These are phyloP conservation scores for Venturia canescens DNA, from an alignment of 1,140 invertebrate species.

Conservation along the genomic window DNA sequence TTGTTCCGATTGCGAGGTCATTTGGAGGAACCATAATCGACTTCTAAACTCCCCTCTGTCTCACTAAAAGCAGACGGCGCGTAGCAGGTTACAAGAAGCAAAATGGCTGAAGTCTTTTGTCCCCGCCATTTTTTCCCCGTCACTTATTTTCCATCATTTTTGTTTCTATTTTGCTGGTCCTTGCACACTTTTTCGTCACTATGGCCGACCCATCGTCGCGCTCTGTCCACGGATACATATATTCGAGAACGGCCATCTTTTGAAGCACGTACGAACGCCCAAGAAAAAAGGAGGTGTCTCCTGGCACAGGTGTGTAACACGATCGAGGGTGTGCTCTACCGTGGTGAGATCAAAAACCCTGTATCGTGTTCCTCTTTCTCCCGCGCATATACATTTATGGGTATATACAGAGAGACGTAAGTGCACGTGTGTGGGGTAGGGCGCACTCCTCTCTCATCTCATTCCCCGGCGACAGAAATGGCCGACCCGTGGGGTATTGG, in stretches of 20 bases:
- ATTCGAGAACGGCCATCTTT: conserved; percentile 67
- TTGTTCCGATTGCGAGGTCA: too few relatives aligned
- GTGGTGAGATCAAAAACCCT: conserved; percentile 69
- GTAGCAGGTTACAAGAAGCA: too few relatives aligned
- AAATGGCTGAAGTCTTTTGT: background rate
- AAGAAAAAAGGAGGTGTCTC: conserved; percentile 59
- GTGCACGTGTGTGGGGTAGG: conserved; percentile 3
- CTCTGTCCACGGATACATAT: background rate
- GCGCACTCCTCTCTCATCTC: conserved; percentile 6
- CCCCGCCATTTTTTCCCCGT: too few relatives aligned
- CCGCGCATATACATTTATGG: too few relatives aligned
- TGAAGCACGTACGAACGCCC: conserved; percentile 48
- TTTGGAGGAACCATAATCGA: background rate
- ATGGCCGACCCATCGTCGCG: conserved; percentile 21
- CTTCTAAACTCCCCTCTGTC: too few relatives aligned
- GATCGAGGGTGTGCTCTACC: conserved; percentile 74
- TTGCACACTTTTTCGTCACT: background rate
- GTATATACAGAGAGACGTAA: too few relatives aligned
- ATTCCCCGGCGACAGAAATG: conserved; percentile 67
- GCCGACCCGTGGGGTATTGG: conserved; percentile 70
- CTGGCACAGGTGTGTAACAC: conserved; percentile 65
- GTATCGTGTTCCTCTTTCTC: conserved; percentile 68
- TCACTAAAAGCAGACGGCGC: too few relatives aligned
- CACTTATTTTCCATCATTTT: background rate
- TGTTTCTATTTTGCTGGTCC: background rate